phyloP scores from a whole-genome alignment of 2,888 invertebrate species.

The Epinotia bilunana region DNA sequence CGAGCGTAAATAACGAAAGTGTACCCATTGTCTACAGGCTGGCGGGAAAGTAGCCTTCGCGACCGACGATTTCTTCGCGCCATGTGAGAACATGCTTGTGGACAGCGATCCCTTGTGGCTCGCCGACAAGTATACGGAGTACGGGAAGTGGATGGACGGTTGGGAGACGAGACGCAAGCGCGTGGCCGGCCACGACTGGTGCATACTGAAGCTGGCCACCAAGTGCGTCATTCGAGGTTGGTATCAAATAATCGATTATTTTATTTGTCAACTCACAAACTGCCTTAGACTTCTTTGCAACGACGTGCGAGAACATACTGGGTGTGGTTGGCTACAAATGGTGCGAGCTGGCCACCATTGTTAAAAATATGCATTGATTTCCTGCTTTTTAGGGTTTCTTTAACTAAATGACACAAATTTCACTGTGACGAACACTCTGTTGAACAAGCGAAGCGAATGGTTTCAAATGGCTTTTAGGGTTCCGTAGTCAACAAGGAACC shows the following conservation, averaged over 20 bases:
- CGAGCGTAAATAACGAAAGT: constrained; percentile 2
- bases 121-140: constrained; percentile 84
- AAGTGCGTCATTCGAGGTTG: constrained; percentile 82
- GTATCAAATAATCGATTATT: constrained; percentile 8
- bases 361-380: too few relatives aligned
- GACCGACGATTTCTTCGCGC: constrained; percentile 87
- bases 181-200: constrained; percentile 86
- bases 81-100: constrained; percentile 84
- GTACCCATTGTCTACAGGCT: constrained; percentile 69
- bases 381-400: too few relatives aligned
- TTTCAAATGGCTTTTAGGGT: too few relatives aligned
- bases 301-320: too few relatives aligned
- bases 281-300: too few relatives aligned
- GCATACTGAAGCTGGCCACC: constrained; percentile 83
- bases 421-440: too few relatives aligned
- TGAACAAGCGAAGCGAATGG: too few relatives aligned
- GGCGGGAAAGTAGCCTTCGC: constrained; percentile 85
- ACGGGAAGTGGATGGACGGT: constrained; percentile 88
- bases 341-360: too few relatives aligned
- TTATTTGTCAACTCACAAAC: too few relatives aligned
- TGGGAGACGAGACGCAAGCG: constrained; percentile 87
- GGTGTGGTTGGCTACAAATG: too few relatives aligned
- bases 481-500: too few relatives aligned
- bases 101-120: constrained; percentile 84
- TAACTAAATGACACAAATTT: too few relatives aligned